Evolutionary conservation across 2,113 vertebrate species (phyloP), one percentile per base, ranked within the genome.

Genomic region (Mustela nigripes): DNA sequence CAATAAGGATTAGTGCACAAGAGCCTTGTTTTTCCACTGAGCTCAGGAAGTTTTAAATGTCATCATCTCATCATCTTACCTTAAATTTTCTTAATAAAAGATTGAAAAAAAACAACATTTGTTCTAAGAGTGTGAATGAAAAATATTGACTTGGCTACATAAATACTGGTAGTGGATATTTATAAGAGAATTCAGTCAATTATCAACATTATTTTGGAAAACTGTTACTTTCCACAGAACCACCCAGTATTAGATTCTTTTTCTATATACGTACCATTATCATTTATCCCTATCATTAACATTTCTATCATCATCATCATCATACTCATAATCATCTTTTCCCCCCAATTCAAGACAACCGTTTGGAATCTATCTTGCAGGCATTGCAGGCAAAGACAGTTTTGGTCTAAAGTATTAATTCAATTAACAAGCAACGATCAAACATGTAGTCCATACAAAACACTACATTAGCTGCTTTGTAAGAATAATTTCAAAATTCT

Each of bases 381-480:
- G 28, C 8, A 82, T 7, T 42, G 82, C n/a, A 89, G 15, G 39
- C 8, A 82, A 89, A 95, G 76, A 80, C 15, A 71, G 10, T 91
- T 97, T 95, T 89, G 69, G n/a, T 53, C 26, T 93, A 56, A 73
- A 33, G 39, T 39, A 45, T 84, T 60, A 89, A 92, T 79, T 91
- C 36, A 87, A 31, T 22, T 63, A 50, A 36, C 26, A 39, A 76
- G 63, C 76, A 62, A 79, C 79, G 50, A 60, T 73, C 8, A n/a
- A 74, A 33, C 1, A 11, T 19, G 14, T 26, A 36, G 67, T 92
- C 60, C 50, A 84, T 53, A 24, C 11, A 80, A 83, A 83, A 36
- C 12, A 19, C 39, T 87, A 10, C 11, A n/a, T 67, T 45, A 80
- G 71, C 10, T 80, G 53, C 9, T 36, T 83, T 53, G 9, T 36